Conservation (phyloP, 2,113 vertebrate genomes). For the Passer domesticus region DNA sequence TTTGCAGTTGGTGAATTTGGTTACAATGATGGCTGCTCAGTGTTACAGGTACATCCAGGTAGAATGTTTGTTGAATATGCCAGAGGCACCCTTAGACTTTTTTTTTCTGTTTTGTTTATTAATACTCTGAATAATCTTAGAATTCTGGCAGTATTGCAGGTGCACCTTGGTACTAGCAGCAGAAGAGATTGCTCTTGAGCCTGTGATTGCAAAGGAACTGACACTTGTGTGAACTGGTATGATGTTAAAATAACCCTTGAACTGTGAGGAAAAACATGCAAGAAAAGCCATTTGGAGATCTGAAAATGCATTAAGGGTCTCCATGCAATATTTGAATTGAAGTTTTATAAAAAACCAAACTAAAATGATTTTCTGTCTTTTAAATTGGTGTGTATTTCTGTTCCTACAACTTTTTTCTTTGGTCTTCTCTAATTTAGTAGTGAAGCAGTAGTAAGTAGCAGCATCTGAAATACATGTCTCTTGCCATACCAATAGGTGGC, state of each 20-base stretch:
- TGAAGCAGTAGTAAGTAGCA: background rate
- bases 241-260: constrained; percentile 18
- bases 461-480: background rate
- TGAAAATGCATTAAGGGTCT: constrained; percentile 32
- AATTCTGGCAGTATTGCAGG: constrained; percentile 54
- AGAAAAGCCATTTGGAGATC: constrained; percentile 46
- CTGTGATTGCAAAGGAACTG: constrained; percentile 53
- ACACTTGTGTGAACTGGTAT: constrained; percentile 42
- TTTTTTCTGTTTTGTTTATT: background rate
- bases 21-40: constrained; percentile 16
- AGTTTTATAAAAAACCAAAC: constrained; percentile 2
- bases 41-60: constrained; percentile 40
- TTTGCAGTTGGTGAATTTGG: constrained; percentile 59
- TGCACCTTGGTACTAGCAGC: constrained; percentile 54
- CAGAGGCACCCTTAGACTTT: background rate
- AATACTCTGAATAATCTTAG: constrained; percentile 24
- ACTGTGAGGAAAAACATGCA: constrained; percentile 47
- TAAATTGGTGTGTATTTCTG: background rate
- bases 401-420: background rate
- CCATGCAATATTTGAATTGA: constrained; percentile 42
- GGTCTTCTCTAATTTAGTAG: constrained; percentile 6
- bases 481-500: background rate
- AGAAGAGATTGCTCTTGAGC: constrained; percentile 48
- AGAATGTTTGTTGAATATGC: constrained; percentile 24
- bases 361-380: background rate